Evolutionary conservation across 2,797 vertebrate genomes (phyloP).

Genomic region (Ctenochaetus hawaiiensis): DNA sequence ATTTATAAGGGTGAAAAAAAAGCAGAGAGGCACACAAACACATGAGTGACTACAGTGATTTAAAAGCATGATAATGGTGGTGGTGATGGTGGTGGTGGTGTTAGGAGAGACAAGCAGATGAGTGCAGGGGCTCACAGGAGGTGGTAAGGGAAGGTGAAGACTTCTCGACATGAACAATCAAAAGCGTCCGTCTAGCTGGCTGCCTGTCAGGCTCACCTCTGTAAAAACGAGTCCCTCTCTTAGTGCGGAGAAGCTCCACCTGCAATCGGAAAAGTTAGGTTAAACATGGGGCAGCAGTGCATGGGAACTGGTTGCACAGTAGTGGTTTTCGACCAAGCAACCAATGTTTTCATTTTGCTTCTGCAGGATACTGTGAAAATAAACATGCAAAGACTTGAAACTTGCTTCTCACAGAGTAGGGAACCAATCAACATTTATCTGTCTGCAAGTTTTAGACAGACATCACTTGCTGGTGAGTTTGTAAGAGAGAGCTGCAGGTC

Average conservation of each 20-base stretch:
- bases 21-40: conserved; percentile 38
- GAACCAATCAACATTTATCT: neutral
- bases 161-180: conserved; percentile 81
- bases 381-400: conserved; percentile 15
- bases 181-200: conserved; percentile 72
- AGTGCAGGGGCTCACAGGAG: conserved; percentile 70
- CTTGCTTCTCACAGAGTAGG: neutral
- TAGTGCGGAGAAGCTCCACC: conserved; percentile 73
- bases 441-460: neutral
- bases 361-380: conserved; percentile 20
- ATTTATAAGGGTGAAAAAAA: neutral
- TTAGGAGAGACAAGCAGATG: conserved; percentile 51
- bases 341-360: neutral
- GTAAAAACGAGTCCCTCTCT: conserved; percentile 83
- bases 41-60: conserved; percentile 40
- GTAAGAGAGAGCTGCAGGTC: neutral
- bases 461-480: neutral
- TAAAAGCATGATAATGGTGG: conserved; percentile 16
- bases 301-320: conserved; percentile 20
- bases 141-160: conserved; percentile 72
- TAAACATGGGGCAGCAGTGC: conserved; percentile 24
- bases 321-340: neutral
- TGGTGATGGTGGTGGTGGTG: conserved; percentile 47
- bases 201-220: conserved; percentile 79
- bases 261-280: conserved; percentile 43